Conservation (phyloP, 1,140 invertebrate species). For the Cotesia typhae region DNA sequence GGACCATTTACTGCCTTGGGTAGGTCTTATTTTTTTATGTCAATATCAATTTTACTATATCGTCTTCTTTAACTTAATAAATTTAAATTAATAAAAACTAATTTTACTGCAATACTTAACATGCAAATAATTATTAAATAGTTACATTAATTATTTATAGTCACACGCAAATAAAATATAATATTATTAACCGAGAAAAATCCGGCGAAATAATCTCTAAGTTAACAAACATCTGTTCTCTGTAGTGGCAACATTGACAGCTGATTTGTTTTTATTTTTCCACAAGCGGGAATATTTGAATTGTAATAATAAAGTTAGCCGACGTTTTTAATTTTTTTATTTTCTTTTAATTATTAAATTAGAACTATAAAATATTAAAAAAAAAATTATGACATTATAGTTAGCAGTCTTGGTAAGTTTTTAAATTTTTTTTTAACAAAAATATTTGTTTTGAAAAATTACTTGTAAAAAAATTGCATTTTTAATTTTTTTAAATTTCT, state of each 20-base stretch:
- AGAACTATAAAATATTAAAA: too few species aligned
- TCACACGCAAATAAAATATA: background rate
- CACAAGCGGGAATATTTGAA: background rate
- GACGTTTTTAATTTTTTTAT: background rate
- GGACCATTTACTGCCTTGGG: slow-evolving; percentile 80
- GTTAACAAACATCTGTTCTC: too few species aligned
- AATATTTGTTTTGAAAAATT: too few species aligned
- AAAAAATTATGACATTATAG: too few species aligned
- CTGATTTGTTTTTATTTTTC: background rate
- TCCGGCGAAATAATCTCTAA: too few species aligned
- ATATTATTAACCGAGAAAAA: background rate
- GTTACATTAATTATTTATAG: background rate
- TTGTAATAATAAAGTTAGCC: too few species aligned
- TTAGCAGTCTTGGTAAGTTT: too few species aligned
- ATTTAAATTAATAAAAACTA: background rate
- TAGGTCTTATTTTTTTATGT: slow-evolving; percentile 61
- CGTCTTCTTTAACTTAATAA: slow-evolving; percentile 23
- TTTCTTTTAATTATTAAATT: background rate
- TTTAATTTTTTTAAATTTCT: background rate
- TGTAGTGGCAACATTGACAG: too few species aligned
- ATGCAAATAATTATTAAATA: too few species aligned
- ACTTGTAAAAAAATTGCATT: background rate
- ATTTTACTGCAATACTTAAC: background rate
- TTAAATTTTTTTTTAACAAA: too few species aligned
- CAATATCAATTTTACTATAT: slow-evolving; percentile 1